Percentiles rank a stretch among this genome's conserved stretches.
phyloP scores from a whole-genome alignment of 2,113 vertebrate species.

The Sylvietta virens region DNA sequence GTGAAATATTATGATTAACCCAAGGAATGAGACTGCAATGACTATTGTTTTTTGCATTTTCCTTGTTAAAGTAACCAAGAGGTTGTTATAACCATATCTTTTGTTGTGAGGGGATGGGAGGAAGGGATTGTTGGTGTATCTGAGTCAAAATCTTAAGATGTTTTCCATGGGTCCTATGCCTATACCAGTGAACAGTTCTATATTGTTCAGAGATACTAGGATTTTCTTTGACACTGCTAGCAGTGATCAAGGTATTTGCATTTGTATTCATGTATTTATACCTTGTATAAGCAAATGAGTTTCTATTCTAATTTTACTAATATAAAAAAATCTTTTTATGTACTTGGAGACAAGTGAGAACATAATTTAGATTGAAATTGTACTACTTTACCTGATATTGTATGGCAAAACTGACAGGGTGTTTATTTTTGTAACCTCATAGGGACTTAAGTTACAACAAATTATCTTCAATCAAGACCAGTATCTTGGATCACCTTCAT shows the following conservation, averaged over 20 bases:
- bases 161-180: neutral
- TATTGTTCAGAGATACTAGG: neutral
- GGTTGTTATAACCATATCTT: neutral
- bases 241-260: neutral
- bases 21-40: neutral
- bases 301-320: neutral
- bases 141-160: neutral
- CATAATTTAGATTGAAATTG: neutral
- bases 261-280: neutral
- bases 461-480: slow-evolving; percentile 81
- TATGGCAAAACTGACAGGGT: neutral
- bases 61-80: neutral
- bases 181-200: neutral
- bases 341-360: neutral
- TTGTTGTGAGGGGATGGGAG: neutral
- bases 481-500: slow-evolving; percentile 80
- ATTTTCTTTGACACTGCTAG: neutral
- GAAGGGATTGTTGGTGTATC: neutral
- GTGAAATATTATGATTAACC: neutral
- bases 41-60: neutral
- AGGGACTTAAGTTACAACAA: slow-evolving; percentile 96
- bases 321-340: neutral
- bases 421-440: slow-evolving; percentile 60
- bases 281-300: neutral
- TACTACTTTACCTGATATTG: neutral